A percentile compares a stretch with the other conserved stretches of the same genome.
Conservation (phyloP, 2,888 invertebrate species). For the Belgica antarctica region DNA sequence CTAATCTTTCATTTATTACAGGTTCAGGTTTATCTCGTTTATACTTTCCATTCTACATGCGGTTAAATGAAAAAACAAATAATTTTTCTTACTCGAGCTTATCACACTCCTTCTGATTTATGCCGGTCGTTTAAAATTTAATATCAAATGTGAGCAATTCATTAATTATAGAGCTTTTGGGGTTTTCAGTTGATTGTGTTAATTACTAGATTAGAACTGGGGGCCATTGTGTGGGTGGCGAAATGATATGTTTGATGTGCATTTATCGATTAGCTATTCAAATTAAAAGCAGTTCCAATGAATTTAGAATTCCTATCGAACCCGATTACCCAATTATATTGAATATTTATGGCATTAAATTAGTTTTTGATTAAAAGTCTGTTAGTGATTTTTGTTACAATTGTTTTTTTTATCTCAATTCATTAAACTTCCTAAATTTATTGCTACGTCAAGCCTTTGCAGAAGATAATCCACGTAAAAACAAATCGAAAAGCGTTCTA, state of each 20-base stretch:
- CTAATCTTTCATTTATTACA: slow-evolving; percentile 18
- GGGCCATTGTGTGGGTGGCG: background rate
- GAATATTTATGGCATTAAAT: slow-evolving; percentile 23
- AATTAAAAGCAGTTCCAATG: background rate
- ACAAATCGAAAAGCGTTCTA: background rate
- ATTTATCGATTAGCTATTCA: background rate
- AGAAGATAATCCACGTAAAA: background rate
- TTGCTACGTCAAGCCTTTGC: background rate
- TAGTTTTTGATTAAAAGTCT: slow-evolving; percentile 22
- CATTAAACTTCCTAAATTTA: background rate
- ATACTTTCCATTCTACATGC: background rate
- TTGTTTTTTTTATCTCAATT: background rate
- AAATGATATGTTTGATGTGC: slow-evolving; percentile 3
- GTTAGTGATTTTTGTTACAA: slow-evolving; percentile 5
- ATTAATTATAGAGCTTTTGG: slow-evolving; percentile 10
- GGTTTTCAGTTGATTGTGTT: slow-evolving; percentile 8
- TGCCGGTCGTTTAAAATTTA: background rate
- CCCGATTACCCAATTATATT: slow-evolving; percentile 24
- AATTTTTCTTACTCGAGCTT: background rate
- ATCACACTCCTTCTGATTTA: background rate
- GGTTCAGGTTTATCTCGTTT: background rate
- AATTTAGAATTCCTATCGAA: background rate
- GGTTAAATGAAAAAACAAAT: too few species aligned
- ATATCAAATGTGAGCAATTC: slow-evolving; percentile 29
- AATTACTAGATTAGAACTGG: background rate